Evolutionary conservation across 2,888 invertebrate species (phyloP).

Genomic region (Lepidochitona cinerea): DNA sequence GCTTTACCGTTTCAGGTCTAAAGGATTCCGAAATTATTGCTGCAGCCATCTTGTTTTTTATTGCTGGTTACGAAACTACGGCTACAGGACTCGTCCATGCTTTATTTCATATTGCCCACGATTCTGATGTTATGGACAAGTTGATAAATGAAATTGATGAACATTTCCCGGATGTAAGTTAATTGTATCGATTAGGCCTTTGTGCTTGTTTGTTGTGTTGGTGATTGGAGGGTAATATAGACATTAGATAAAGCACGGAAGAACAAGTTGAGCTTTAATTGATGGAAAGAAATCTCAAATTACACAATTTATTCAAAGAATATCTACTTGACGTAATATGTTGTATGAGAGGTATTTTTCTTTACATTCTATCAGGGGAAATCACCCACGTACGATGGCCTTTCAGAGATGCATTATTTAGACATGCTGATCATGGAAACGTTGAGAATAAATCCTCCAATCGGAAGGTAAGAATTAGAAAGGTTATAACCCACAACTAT

Average conservation of each 20-base stretch:
- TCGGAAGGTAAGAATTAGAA: constrained; percentile 13
- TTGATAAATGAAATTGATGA: not conserved
- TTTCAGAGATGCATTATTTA: constrained; percentile 30
- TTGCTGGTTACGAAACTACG: constrained; percentile 38
- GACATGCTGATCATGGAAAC: constrained; percentile 33
- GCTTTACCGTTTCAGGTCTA: constrained; percentile 28
- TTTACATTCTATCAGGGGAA: too few species aligned
- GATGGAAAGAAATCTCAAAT: too few species aligned
- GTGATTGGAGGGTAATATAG: too few species aligned
- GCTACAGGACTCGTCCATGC: constrained; percentile 25
- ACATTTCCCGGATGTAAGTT: not conserved
- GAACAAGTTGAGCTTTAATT: too few species aligned
- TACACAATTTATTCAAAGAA: too few species aligned
- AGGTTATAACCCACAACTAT: too few species aligned
- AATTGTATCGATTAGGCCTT: too few species aligned
- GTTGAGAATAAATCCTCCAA: constrained; percentile 29
- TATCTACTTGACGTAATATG: too few species aligned
- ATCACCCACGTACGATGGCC: constrained; percentile 21
- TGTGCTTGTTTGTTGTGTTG: too few species aligned
- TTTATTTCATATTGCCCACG: constrained; percentile 25
- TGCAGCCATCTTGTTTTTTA: constrained; percentile 25
- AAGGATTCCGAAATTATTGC: constrained; percentile 23
- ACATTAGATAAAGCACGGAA: too few species aligned
- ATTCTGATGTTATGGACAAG: not conserved
- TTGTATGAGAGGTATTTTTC: too few species aligned